Percentiles rank a stretch among this genome's conserved stretches.
Evolutionary conservation across 2,797 vertebrate genomes (phyloP).

Genomic region (Podargus strigoides): DNA sequence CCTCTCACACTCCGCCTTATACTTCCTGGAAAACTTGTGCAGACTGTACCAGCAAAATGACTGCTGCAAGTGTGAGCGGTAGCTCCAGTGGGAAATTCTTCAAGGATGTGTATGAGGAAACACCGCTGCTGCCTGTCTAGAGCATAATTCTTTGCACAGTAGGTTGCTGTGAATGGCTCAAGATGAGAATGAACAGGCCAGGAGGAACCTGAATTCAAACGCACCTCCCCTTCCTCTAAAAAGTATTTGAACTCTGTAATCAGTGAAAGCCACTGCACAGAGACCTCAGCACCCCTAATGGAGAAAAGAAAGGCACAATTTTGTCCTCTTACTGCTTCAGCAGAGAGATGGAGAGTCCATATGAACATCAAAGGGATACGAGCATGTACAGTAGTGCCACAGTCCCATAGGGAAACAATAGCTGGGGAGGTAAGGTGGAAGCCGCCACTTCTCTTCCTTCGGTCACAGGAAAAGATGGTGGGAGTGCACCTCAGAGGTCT

Average conservation of each 20-base stretch:
- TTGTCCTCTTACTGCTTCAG: background rate
- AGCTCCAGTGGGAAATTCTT: background rate
- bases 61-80: background rate
- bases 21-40: background rate
- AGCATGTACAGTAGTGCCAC: background rate
- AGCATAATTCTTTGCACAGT: background rate
- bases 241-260: background rate
- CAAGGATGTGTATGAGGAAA: background rate
- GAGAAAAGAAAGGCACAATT: background rate
- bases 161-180: background rate
- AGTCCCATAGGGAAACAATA: background rate
- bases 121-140: background rate
- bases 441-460: rapidly evolving
- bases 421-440: background rate
- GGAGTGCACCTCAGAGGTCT: background rate
- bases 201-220: background rate
- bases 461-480: background rate
- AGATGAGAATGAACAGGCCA: background rate
- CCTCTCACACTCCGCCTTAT: background rate
- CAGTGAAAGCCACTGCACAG: background rate
- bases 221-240: background rate
- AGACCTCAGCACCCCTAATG: background rate
- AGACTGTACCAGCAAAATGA: background rate
- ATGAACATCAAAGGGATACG: background rate
- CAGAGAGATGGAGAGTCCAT: background rate